Conservation (phyloP, 2,888 invertebrate species). For the Tetranychus piercei region DNA sequence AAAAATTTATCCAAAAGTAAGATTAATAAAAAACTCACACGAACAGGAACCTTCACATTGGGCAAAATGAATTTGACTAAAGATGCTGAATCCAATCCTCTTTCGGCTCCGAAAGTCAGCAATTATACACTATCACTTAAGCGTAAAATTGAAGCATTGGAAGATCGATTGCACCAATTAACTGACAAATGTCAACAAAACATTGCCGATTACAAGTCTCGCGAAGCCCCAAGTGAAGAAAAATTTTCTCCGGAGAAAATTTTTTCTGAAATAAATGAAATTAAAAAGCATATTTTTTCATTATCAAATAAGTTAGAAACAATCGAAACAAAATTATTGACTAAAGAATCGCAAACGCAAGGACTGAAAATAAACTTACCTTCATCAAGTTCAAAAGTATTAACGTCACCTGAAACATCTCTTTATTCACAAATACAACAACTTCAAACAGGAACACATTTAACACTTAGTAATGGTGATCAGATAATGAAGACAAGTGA, state of each 20-base stretch:
- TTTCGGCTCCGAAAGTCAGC: neutral
- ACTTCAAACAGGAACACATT: conserved; percentile 2
- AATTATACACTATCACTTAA: neutral
- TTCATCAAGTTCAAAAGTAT: neutral
- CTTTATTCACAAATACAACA: neutral
- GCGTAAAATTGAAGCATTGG: conserved; percentile 44
- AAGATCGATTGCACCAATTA: conserved; percentile 44
- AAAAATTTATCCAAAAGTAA: conserved; percentile 27
- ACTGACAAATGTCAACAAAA: conserved; percentile 3
- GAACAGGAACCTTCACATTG: neutral
- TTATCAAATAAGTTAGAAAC: conserved; percentile 1
- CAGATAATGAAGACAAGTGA: conserved; percentile 4
- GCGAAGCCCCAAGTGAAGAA: neutral
- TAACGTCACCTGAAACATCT: neutral
- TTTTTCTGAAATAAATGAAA: neutral
- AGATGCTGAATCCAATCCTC: neutral
- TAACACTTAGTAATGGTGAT: neutral
- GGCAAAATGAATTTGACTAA: conserved; percentile 34
- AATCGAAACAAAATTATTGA: conserved; percentile 6
- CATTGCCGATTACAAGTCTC: neutral
- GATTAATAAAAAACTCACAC: conserved; percentile 35
- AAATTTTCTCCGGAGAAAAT: neutral
- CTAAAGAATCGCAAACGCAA: neutral
- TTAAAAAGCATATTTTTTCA: neutral
- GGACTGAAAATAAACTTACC: neutral